Evolutionary conservation across 1,140 invertebrate species (phyloP).

Genomic region (Ladona fulva): DNA sequence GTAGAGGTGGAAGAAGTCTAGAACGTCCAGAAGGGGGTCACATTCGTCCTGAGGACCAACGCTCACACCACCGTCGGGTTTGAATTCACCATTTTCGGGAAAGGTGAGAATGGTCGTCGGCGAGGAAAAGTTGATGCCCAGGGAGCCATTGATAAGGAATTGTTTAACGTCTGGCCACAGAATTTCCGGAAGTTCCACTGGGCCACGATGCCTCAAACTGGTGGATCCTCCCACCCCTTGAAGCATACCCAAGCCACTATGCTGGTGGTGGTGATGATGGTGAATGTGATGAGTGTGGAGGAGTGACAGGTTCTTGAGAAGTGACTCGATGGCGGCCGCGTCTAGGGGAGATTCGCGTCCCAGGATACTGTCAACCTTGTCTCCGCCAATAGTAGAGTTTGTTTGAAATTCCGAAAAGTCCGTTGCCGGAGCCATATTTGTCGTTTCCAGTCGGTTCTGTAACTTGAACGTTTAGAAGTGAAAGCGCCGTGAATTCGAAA

Average conservation of each 20-base stretch:
- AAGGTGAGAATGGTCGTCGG: neutral
- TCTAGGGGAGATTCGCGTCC: neutral
- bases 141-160: constrained; percentile 15
- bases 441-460: neutral
- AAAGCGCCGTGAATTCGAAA: neutral
- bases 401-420: neutral
- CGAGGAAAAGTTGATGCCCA: neutral
- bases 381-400: neutral
- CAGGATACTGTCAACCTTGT: neutral
- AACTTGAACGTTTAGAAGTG: neutral
- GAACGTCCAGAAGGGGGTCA: constrained; percentile 29
- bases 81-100: neutral
- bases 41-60: constrained; percentile 13
- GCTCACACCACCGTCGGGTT: neutral
- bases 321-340: neutral
- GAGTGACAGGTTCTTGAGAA: neutral
- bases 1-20: constrained; percentile 43
- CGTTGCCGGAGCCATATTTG: neutral
- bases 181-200: neutral
- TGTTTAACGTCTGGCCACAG: neutral
- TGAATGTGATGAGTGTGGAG: neutral
- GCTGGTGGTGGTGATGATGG: neutral
- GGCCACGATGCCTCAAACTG: neutral
- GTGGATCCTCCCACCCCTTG: neutral
- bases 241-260: neutral